These are phyloP conservation scores for Chorisops tibialis DNA, from an alignment of 2,888 invertebrate genomes.

Conservation along the genomic window DNA sequence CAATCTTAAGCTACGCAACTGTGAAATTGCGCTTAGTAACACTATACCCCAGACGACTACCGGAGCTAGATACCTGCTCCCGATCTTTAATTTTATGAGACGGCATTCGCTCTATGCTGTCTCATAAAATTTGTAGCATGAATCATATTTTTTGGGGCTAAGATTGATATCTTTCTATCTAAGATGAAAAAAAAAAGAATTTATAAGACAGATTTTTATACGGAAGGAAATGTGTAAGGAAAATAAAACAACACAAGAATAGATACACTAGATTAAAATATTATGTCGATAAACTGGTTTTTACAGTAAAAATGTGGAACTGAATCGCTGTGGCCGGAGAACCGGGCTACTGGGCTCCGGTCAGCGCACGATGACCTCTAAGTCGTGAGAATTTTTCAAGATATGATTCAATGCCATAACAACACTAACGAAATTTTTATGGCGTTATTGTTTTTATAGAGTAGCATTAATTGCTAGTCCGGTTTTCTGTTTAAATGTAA, in stretches of 20 bases:
- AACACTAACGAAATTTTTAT: too few relatives aligned
- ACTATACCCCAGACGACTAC: background rate
- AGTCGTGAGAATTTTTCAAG: too few relatives aligned
- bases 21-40: conserved; percentile 10
- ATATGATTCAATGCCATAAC: too few relatives aligned
- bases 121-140: background rate
- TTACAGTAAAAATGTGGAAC: conserved; percentile 3
- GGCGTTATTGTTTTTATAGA: too few relatives aligned
- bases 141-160: conserved; percentile 1
- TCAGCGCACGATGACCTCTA: background rate
- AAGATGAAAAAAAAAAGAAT: background rate
- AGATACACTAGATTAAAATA: conserved; percentile 3
- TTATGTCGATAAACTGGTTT: background rate
- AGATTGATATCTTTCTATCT: conserved; percentile 7
- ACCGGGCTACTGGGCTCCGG: conserved; percentile 13
- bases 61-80: too few relatives aligned
- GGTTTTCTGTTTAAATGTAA: too few relatives aligned
- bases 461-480: too few relatives aligned
- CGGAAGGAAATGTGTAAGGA: conserved; percentile 8
- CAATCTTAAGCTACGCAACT: background rate
- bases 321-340: background rate
- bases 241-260: conserved; percentile 4
- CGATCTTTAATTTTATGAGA: too few relatives aligned
- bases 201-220: background rate
- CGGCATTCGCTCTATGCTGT: background rate